A percentile compares a stretch with the other conserved stretches of the same genome.
Evolutionary conservation across 2,797 vertebrate species (phyloP).

Genomic region (Rhadinocentrus ornatus): DNA sequence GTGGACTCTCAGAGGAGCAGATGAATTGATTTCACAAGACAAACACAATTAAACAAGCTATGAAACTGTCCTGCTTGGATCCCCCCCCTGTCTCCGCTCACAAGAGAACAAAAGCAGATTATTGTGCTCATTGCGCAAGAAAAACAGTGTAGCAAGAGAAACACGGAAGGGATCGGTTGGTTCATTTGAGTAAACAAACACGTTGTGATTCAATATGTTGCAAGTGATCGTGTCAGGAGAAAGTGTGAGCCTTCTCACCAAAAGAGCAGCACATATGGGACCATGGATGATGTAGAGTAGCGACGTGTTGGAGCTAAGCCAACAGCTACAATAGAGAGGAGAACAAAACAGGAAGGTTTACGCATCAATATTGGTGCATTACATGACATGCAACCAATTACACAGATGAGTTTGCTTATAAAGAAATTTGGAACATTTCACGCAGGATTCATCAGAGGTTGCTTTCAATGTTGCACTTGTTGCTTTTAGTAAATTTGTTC

Average conservation of each 20-base stretch:
- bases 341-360: constrained; percentile 9
- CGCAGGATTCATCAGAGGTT: neutral
- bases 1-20: constrained; percentile 21
- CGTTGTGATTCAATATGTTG: constrained; percentile 3
- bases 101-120: constrained; percentile 26
- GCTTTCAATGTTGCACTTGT: neutral
- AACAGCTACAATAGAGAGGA: constrained; percentile 84
- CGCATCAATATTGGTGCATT: constrained; percentile 17
- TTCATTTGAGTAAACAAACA: constrained; percentile 17
- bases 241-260: constrained; percentile 82
- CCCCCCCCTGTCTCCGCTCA: constrained; percentile 30
- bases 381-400: constrained; percentile 9
- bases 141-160: constrained; percentile 10
- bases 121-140: constrained; percentile 43
- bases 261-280: constrained; percentile 94
- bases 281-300: constrained; percentile 98
- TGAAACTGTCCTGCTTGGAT: constrained; percentile 41
- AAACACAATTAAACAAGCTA: constrained; percentile 48
- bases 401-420: constrained; percentile 14
- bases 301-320: constrained; percentile 97
- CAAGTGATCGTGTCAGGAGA: constrained; percentile 1
- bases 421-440: constrained; percentile 14
- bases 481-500: neutral
- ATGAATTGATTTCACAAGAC: constrained; percentile 60
- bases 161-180: constrained; percentile 19